Conservation (phyloP, 2,797 vertebrate species). For the Echiichthys vipera region DNA sequence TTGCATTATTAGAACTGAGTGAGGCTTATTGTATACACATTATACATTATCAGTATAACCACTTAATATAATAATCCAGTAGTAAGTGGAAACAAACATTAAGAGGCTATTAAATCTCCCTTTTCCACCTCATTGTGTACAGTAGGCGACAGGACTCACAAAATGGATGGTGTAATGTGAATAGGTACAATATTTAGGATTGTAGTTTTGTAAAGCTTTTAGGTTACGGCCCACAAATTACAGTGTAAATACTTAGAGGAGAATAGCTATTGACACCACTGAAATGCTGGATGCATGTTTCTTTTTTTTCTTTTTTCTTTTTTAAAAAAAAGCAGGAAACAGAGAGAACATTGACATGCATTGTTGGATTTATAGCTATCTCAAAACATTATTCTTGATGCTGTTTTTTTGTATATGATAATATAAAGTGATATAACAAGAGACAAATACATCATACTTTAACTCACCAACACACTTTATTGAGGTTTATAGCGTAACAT, state of each 20-base stretch:
- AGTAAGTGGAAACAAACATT: constrained; percentile 11
- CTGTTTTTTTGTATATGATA: too few relatives aligned
- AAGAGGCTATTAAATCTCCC: neutral
- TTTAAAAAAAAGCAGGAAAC: neutral
- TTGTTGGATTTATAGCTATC: too few relatives aligned
- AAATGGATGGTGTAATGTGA: neutral
- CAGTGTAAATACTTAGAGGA: neutral
- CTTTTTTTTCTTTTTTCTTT: too few relatives aligned
- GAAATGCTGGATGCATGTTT: neutral
- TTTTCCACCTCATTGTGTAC: neutral
- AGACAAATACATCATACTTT: too few relatives aligned
- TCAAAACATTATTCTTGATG: too few relatives aligned
- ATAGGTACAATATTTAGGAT: neutral
- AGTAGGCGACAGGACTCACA: neutral
- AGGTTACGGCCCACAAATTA: neutral
- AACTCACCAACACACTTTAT: too few relatives aligned
- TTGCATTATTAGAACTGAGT: neutral
- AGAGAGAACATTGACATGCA: too few relatives aligned
- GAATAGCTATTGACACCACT: neutral
- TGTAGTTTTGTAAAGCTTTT: neutral
- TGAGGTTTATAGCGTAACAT: too few relatives aligned
- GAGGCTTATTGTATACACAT: neutral
- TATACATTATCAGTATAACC: neutral
- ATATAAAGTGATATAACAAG: too few relatives aligned
- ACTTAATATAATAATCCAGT: constrained; percentile 18